Evolutionary conservation across 2,888 invertebrate species (phyloP), one percentile per base, ranked within the genome.

Genomic region (Patella caerulea): DNA sequence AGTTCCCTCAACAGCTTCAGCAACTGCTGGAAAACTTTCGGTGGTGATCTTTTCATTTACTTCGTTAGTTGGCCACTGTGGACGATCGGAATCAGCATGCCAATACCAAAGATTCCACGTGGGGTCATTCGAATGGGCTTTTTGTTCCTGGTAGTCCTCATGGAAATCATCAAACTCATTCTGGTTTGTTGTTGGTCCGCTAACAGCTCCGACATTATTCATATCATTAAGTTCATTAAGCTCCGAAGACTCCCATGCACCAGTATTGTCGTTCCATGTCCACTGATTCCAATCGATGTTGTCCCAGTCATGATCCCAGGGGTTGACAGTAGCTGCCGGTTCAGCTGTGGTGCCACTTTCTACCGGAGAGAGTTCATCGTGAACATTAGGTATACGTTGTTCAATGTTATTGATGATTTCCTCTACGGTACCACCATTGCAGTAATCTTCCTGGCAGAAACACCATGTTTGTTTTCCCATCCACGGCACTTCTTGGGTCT

Each of bases 391-490:
- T 19, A 69, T 12, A 7, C 54, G 24, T 3, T 76, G 76, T 53
- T 34, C 29, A 45, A 74, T 77, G 34, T 74, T 73, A 2, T 77
- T 59, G 34, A 56, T 70, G 56, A 81, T 72, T 76, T 75, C 75
- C 17, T 77, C 76, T 17, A 79, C 69, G 11, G 79, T 71, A 5
- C 77, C 77, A 2, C 79, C 81, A 75, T 82, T 82, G 69, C 82
- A 82, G 71, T 79, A 75, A 59, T 82, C 79, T 29, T 79, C 75
- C 19, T 83, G 79, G 59, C 85, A 85, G 80, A 85, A 84, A 74
- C 85, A 85, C 85, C 85, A 85, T 53, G 80, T 80, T 76, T 78
- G 78, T 34, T 78, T 74, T 2, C 79, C 80, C 71, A 82, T 53
- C 81, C 83, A 83, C 19, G 79, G 77, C 29, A 81, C 81, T 4